Percentiles rank a stretch among this genome's conserved stretches.
phyloP scores from a whole-genome alignment of 1,140 invertebrate genomes.

The Leptonema lineaticorne region DNA sequence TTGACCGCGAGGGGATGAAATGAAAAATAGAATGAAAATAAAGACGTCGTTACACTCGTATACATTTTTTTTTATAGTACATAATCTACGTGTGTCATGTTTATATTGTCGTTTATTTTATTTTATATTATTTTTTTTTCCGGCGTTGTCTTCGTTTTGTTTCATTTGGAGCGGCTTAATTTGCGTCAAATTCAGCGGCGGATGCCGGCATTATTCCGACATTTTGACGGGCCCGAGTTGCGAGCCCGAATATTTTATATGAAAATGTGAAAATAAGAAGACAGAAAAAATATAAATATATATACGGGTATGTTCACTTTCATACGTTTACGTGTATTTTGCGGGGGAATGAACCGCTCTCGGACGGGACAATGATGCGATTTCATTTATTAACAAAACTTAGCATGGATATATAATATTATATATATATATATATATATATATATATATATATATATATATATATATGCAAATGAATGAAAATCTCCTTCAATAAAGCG shows the following conservation, averaged over 20 bases:
- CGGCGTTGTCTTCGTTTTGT: neutral
- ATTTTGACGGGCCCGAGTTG: conserved; percentile 10
- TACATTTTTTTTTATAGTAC: too few relatives aligned
- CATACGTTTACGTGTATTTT: too few relatives aligned
- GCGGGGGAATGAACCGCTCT: too few relatives aligned
- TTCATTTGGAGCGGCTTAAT: neutral
- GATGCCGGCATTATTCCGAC: conserved; percentile 7
- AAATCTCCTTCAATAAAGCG: too few relatives aligned
- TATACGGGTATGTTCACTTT: too few relatives aligned
- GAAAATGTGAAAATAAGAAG: too few relatives aligned
- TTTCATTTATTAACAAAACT: neutral
- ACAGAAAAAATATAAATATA: too few relatives aligned
- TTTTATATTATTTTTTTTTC: neutral
- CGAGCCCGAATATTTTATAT: too few relatives aligned
- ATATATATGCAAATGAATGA: neutral
- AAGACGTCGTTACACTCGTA: neutral
- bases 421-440: neutral
- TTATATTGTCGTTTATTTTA: neutral
- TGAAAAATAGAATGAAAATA: neutral
- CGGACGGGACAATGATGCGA: too few relatives aligned
- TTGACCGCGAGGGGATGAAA: neutral
- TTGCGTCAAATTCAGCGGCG: conserved; percentile 5
- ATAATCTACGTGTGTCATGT: neutral
- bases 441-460: neutral
- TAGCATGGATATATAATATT: neutral